These are phyloP conservation scores for Eledona agricola DNA, from an alignment of 2,888 invertebrate genomes.

Conservation along the genomic window DNA sequence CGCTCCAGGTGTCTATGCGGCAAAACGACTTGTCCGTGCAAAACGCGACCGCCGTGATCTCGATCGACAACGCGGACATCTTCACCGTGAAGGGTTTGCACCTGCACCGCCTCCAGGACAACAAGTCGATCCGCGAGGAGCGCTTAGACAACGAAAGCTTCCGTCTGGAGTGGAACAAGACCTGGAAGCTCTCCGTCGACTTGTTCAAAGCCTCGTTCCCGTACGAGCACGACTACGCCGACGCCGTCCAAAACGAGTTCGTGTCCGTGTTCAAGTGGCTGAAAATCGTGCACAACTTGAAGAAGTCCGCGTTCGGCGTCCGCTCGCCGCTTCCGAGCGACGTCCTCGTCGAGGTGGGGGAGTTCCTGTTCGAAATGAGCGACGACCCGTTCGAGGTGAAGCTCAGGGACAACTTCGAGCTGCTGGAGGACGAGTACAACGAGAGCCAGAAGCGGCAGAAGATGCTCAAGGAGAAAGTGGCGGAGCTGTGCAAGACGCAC, in stretches of 20 bases:
- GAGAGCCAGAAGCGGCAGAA: constrained; percentile 90
- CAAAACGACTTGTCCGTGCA: constrained; percentile 25
- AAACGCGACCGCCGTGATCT: constrained; percentile 65
- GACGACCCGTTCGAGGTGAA: constrained; percentile 99
- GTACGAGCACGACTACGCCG: constrained; percentile 86
- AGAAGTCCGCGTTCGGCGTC: constrained; percentile 74
- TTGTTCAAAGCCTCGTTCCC: constrained; percentile 80
- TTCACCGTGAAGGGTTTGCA: constrained; percentile 76
- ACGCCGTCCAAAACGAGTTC: constrained; percentile 87
- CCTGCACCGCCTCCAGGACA: constrained; percentile 69
- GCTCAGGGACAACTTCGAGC: constrained; percentile 92
- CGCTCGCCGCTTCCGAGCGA: constrained; percentile 86
- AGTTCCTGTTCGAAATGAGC: constrained; percentile 89
- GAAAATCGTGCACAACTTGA: constrained; percentile 79
- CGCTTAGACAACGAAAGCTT: constrained; percentile 80
- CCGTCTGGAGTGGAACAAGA: constrained; percentile 74
- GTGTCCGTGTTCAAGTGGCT: constrained; percentile 95
- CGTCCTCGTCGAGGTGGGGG: constrained; percentile 87
- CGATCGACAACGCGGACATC: constrained; percentile 77
- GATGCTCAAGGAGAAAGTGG: constrained; percentile 87
- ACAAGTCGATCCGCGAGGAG: constrained; percentile 74
- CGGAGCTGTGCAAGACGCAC: constrained; percentile 83
- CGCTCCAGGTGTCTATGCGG: constrained; percentile 16
- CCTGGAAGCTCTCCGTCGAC: constrained; percentile 73
- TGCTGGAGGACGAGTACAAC: constrained; percentile 93